Evolutionary conservation across 1,140 invertebrate species (phyloP).

Genomic region (Caenorhabditis brenneri): DNA sequence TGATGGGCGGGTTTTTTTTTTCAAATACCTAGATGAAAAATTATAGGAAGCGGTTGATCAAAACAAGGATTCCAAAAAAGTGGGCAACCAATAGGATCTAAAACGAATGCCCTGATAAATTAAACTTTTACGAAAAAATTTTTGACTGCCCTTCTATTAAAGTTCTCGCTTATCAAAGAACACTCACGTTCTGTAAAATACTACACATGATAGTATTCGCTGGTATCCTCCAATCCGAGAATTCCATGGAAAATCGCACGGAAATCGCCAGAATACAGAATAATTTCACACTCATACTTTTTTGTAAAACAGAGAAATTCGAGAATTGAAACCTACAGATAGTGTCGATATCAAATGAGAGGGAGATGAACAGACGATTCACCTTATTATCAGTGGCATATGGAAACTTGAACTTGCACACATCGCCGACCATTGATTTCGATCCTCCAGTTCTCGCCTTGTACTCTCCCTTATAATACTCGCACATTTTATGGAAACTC

Average conservation of each 20-base stretch:
- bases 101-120: too few relatives aligned
- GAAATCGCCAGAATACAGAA: not conserved
- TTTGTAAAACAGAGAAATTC: not conserved
- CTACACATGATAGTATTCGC: not conserved
- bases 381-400: not conserved
- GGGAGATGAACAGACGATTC: not conserved
- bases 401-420: not conserved
- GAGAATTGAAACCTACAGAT: too few relatives aligned
- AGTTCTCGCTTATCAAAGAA: not conserved
- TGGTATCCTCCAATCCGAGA: not conserved
- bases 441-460: not conserved
- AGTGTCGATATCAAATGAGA: too few relatives aligned
- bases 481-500: not conserved
- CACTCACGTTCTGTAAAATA: conserved; percentile 24
- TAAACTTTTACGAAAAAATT: too few relatives aligned
- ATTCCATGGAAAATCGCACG: not conserved
- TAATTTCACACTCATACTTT: not conserved
- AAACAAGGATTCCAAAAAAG: too few relatives aligned
- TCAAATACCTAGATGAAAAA: too few relatives aligned
- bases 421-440: not conserved
- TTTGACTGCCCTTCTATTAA: not conserved
- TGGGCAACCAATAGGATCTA: too few relatives aligned
- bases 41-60: too few relatives aligned
- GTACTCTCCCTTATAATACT: not conserved
- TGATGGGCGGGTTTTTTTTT: too few relatives aligned